Evolutionary conservation across 2,113 vertebrate species (phyloP).

Genomic region (Lagenorhynchus albirostris): DNA sequence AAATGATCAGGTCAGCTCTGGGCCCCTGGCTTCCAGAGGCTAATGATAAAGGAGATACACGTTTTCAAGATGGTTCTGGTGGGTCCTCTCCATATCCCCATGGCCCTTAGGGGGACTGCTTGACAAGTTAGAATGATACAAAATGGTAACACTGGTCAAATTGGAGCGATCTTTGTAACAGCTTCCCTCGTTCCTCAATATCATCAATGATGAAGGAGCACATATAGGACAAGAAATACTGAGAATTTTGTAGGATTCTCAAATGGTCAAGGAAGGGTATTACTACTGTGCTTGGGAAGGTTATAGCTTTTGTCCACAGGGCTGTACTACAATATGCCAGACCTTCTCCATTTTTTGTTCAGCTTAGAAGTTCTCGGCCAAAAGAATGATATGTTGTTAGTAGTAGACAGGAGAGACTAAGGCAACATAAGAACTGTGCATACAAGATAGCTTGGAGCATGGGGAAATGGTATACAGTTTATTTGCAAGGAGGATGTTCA

Average conservation of each 20-base stretch:
- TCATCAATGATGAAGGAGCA: background rate
- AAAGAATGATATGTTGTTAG: background rate
- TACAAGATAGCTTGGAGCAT: background rate
- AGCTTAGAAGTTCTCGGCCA: background rate
- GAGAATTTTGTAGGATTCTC: background rate
- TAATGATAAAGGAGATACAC: background rate
- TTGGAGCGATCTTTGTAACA: background rate
- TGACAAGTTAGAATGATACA: background rate
- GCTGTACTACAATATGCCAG: background rate
- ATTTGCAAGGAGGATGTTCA: background rate
- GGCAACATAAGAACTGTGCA: background rate
- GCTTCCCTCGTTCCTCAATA: background rate
- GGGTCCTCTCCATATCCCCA: background rate
- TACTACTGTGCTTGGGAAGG: background rate
- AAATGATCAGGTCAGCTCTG: background rate
- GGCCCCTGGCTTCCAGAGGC: rapidly evolving
- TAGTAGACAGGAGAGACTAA: background rate
- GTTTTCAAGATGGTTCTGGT: background rate
- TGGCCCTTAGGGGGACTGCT: background rate
- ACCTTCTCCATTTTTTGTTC: background rate
- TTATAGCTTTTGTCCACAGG: background rate
- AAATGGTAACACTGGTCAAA: background rate
- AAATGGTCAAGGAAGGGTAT: background rate
- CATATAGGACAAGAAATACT: background rate
- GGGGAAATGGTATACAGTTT: background rate